Evolutionary conservation across 2,113 vertebrate genomes (phyloP), one percentile per base, ranked within the genome.

Genomic region (Lota lota): DNA sequence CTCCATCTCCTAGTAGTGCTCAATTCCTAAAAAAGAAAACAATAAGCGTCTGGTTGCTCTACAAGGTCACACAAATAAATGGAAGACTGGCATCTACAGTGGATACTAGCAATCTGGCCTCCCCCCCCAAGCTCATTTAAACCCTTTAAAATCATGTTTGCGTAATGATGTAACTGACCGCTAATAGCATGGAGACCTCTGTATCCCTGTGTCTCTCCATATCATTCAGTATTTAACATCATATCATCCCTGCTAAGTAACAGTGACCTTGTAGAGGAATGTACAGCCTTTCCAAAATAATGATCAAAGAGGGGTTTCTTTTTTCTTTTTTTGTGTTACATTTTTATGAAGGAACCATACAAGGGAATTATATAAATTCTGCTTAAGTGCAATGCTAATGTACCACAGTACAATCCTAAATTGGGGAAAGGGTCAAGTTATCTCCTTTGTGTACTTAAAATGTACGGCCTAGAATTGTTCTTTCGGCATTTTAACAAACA

Each of bases 271-370:
- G 87, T 90, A 89, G 87, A 89, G 89, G 78, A 85, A 87, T 77
- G 24, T 70, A 65, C 73, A 81, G 80, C 85, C 88, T 80, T 85
- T 84, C 85, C 85, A 78, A 88, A 88, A 84, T 69, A 89, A 82
- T 73, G 85, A 88, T 89, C 82, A 87, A 88, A 88, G 80, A 83
- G 69, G 81, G 61, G 74, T 73, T 61, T 61, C 14, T 11, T 12
- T 59, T 63, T 36, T 40, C 19, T 53, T 60, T 64, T 70, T 10
- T 8, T 86, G 80, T 68, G 69, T 86, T 88, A 87, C 77, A 79
- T 84, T 87, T 84, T 85, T 83, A 89, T 90, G 88, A 90, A 90
- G 87, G 85, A 90, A 88, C 82, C 87, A 88, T 86, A 89, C 85
- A 89, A 88, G 88, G 85, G 87, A 73, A 82, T 22, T 7, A 73